Evolutionary conservation across 2,113 vertebrate genomes (phyloP), one percentile per base, ranked within the genome.

Genomic region (Cryptomyrus ogoouensis): DNA sequence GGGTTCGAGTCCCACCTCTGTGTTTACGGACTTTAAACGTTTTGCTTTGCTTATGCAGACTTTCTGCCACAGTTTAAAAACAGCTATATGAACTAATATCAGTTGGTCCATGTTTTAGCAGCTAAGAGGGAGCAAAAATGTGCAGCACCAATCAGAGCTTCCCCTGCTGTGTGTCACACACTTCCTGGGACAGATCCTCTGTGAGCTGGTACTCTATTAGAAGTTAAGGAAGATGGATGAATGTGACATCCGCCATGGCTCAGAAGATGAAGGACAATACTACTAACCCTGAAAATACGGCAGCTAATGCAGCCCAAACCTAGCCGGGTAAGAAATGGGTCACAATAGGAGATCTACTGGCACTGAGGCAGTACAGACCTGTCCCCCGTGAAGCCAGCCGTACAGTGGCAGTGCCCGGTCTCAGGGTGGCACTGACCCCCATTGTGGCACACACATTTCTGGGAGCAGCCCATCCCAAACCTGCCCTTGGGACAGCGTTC

Each of bases 361-460:
- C 74, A 42, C 6, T 5, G 35, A 7, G 17, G 44, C 88, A 39
- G n/a, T 47, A 90, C 95, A 94, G 89, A 96, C 96, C 94, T 92
- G 2, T 95, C 95, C 21, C 97, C 97, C 0, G 95, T 97, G 94
- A 96, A 98, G 5, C 97, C 97, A 0, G 95, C 93, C 0, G 96
- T 91, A 46, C 97, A 98, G 31, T 88, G 93, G 87, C 97, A 98
- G 91, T 96, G 96, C 88, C 97, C 97, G 0, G 87, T 96, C 89
- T 95, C 93, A 0, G 95, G 94, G 89, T 97, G 92, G 87, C 97
- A 98, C 88, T 92, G 95, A 6, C 97, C 97, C 0, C 95, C 91
- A 44, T 98, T 98, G 94, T 98, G 97, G 91, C 97, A 98, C 83
- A 91, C 93, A 52, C 97, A 98, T 83, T 97, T 96, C 0, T 94